Evolutionary conservation across 1,140 invertebrate genomes (phyloP).

Genomic region (Lanistes nyassanus): DNA sequence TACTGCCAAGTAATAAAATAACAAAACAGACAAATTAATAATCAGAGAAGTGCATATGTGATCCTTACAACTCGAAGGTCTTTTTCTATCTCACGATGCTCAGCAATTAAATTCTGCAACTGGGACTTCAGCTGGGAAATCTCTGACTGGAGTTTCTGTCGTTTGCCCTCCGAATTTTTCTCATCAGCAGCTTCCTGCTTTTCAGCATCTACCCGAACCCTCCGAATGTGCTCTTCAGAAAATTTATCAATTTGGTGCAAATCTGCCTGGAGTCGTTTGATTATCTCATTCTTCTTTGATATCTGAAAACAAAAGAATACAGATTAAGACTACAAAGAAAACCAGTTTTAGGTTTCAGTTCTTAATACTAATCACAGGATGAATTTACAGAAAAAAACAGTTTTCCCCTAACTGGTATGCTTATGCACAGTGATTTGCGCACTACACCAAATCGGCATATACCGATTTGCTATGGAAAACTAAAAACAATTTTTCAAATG

Average conservation of each 20-base stretch:
- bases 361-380: too few relatives aligned
- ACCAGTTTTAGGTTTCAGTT: too few relatives aligned
- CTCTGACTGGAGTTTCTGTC: conserved; percentile 57
- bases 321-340: too few relatives aligned
- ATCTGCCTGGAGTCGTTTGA: conserved; percentile 60
- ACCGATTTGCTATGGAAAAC: too few relatives aligned
- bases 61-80: conserved; percentile 60
- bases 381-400: too few relatives aligned
- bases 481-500: too few relatives aligned
- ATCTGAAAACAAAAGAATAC: conserved; percentile 49
- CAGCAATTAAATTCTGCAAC: conserved; percentile 55
- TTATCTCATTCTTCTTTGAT: conserved; percentile 64
- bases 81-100: conserved; percentile 63
- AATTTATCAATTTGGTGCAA: conserved; percentile 64
- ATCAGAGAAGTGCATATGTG: neutral
- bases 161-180: conserved; percentile 64
- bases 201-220: conserved; percentile 61
- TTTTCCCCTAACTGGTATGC: too few relatives aligned
- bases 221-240: conserved; percentile 61
- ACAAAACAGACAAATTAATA: neutral
- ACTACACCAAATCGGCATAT: too few relatives aligned
- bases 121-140: conserved; percentile 54
- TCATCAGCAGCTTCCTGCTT: conserved; percentile 62
- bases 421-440: too few relatives aligned
- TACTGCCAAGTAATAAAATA: neutral